Evolutionary conservation across 2,797 vertebrate species (phyloP).

Genomic region (Knipowitschia caucasica): DNA sequence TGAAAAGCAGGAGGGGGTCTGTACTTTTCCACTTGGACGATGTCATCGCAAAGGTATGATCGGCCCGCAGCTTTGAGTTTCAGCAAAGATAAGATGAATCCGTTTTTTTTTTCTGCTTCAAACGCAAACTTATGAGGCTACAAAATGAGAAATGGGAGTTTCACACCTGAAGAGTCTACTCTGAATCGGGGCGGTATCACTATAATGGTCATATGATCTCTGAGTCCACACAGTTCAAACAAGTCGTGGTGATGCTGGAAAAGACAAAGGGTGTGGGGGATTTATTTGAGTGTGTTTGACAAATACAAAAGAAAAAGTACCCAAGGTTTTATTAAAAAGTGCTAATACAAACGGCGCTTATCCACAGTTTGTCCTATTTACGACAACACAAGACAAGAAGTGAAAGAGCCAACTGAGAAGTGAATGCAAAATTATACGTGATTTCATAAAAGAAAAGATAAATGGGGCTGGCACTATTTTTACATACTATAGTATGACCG

Average conservation of each 20-base stretch:
- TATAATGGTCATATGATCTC: not conserved
- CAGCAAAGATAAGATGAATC: conserved; percentile 58
- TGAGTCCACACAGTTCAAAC: not conserved
- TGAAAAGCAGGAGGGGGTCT: conserved; percentile 54
- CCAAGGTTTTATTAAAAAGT: too few species aligned
- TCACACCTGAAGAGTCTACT: not conserved
- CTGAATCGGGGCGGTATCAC: not conserved
- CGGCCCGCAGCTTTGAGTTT: conserved; percentile 55
- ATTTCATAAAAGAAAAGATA: too few species aligned
- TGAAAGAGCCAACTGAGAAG: too few species aligned
- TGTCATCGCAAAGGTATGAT: conserved; percentile 70
- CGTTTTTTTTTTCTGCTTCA: conserved; percentile 34
- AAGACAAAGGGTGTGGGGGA: not conserved
- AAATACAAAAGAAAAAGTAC: not conserved
- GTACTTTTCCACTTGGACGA: conserved; percentile 68
- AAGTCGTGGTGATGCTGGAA: not conserved
- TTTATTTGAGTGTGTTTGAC: not conserved
- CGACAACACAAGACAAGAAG: too few species aligned
- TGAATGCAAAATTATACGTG: too few species aligned
- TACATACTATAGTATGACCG: too few species aligned
- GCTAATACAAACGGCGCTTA: too few species aligned
- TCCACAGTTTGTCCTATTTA: too few species aligned
- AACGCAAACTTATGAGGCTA: conserved; percentile 1
- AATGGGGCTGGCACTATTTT: too few species aligned
- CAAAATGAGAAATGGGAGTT: not conserved